phyloP scores from a whole-genome alignment of 1,140 invertebrate species.

The Dendroctonus ponderosae region DNA sequence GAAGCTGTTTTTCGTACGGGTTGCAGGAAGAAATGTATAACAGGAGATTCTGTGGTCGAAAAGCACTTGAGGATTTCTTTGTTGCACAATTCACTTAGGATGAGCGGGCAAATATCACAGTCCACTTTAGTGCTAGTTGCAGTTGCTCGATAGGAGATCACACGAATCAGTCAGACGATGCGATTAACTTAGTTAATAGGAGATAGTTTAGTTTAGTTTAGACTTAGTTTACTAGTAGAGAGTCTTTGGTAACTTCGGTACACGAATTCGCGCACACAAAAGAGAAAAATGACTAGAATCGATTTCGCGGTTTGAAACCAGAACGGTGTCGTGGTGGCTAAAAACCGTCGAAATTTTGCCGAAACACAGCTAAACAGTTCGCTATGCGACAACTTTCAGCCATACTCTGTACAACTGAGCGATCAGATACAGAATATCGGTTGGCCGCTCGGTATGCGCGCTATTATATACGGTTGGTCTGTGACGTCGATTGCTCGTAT shows the following conservation, averaged over 20 bases:
- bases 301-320: conserved; percentile 6
- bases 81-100: background rate
- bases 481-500: conserved; percentile 8
- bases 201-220: background rate
- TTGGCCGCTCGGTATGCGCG: background rate
- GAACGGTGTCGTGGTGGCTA: conserved; percentile 5
- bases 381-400: conserved; percentile 23
- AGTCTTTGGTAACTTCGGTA: conserved; percentile 26
- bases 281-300: conserved; percentile 22
- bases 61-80: conserved; percentile 3
- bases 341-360: conserved; percentile 21
- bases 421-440: conserved; percentile 10
- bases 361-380: conserved; percentile 20
- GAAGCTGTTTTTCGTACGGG: conserved; percentile 34
- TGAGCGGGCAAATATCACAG: conserved; percentile 20
- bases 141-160: conserved; percentile 1
- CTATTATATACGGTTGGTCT: conserved; percentile 7
- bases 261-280: conserved; percentile 13
- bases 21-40: no score
- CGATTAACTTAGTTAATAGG: background rate
- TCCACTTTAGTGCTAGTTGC: conserved; percentile 9
- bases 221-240: background rate
- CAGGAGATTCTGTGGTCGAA: conserved; percentile 22
- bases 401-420: conserved; percentile 22
- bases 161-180: conserved; percentile 3